Percentiles rank a stretch among this genome's conserved stretches.
phyloP scores from a whole-genome alignment of 2,888 invertebrate species.

The Trissolcus brochymenae region DNA sequence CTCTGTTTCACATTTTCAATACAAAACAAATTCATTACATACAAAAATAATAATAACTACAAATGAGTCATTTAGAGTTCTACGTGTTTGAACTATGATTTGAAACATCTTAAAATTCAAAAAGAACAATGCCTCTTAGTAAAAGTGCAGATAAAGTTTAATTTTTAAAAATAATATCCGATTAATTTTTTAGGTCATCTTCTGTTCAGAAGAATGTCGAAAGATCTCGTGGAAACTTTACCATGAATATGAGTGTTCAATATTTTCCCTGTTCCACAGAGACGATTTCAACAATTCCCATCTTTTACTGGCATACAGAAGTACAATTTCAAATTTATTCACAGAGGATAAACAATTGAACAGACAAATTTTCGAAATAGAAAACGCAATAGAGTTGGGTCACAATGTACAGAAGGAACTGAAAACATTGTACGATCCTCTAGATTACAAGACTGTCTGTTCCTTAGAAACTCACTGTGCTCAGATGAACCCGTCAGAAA shows the following conservation, averaged over 20 bases:
- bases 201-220: slow-evolving; percentile 73
- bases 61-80: neutral
- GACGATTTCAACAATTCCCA: slow-evolving; percentile 62
- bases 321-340: slow-evolving; percentile 62
- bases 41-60: neutral
- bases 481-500: slow-evolving; percentile 66
- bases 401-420: neutral
- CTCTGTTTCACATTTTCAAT: neutral
- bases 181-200: slow-evolving; percentile 68
- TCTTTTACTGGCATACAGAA: slow-evolving; percentile 69
- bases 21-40: no score
- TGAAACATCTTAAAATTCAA: no score
- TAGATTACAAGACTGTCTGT: slow-evolving; percentile 72
- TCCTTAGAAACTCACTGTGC: slow-evolving; percentile 72
- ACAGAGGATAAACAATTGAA: slow-evolving; percentile 17
- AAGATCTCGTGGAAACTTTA: slow-evolving; percentile 68
- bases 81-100: no score
- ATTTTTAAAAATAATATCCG: neutral
- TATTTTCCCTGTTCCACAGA: slow-evolving; percentile 67
- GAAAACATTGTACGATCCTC: slow-evolving; percentile 60
- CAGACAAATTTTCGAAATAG: slow-evolving; percentile 8
- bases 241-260: slow-evolving; percentile 74
- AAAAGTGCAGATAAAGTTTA: no score
- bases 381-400: neutral
- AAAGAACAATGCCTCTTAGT: no score